A percentile compares a stretch with the other conserved stretches of the same genome.
phyloP scores from a whole-genome alignment of 2,888 invertebrate genomes.

The Agonopterix alstromeriana region DNA sequence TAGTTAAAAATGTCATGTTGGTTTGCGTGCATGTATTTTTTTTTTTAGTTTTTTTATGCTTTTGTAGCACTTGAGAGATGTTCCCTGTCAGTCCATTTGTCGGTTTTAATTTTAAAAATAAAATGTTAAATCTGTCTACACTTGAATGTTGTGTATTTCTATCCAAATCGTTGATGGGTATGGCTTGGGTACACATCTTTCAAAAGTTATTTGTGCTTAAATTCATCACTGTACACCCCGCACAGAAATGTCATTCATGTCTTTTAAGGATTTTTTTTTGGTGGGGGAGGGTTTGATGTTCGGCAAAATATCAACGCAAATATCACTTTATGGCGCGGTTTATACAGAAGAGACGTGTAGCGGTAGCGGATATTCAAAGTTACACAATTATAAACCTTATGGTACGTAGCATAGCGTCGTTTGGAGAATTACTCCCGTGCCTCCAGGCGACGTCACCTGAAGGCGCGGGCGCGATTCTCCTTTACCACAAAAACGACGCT shows the following conservation, averaged over 20 bases:
- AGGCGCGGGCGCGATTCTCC: no score
- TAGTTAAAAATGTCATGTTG: slow-evolving; percentile 12
- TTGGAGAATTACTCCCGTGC: no score
- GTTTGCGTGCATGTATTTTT: slow-evolving; percentile 47
- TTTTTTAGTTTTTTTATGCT: slow-evolving; percentile 28
- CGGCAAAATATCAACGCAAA: no score
- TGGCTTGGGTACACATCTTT: slow-evolving; percentile 71
- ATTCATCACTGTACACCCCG: neutral
- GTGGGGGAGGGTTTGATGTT: no score
- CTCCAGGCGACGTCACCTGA: no score
- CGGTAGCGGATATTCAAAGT: no score
- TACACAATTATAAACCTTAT: no score
- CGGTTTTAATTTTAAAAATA: slow-evolving; percentile 22
- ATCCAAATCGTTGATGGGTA: slow-evolving; percentile 54
- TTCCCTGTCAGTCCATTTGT: slow-evolving; percentile 60
- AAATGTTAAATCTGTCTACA: slow-evolving; percentile 2
- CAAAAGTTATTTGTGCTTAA: slow-evolving; percentile 28
- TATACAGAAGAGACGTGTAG: no score
- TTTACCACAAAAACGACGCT: no score
- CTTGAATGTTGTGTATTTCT: slow-evolving; percentile 23
- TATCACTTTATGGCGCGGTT: no score
- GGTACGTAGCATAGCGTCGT: no score
- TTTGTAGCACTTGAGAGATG: slow-evolving; percentile 69
- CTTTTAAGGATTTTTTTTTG: no score
- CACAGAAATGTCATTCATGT: neutral